phyloP scores from a whole-genome alignment of 2,888 invertebrate species.

The Sinelater perroti region DNA sequence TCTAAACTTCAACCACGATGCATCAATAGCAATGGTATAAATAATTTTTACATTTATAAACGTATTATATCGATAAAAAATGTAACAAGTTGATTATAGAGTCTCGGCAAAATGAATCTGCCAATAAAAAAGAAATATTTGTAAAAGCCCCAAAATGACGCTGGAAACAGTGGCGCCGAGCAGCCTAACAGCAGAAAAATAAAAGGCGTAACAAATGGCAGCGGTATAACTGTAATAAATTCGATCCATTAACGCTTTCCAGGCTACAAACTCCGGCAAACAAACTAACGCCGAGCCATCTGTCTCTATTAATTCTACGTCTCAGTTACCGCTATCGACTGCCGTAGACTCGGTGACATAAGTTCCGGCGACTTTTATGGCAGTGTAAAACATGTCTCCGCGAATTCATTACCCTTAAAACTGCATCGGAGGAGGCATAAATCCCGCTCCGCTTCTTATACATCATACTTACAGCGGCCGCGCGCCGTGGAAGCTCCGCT shows the following conservation, averaged over 20 bases:
- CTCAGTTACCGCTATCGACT: constrained; percentile 48
- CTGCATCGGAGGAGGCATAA: constrained; percentile 33
- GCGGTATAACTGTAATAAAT: constrained; percentile 47
- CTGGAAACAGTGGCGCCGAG: too few relatives aligned
- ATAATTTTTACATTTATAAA: too few relatives aligned
- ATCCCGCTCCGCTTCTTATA: constrained; percentile 27
- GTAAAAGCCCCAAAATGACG: too few relatives aligned
- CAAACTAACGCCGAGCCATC: constrained; percentile 46
- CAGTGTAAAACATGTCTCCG: constrained; percentile 51
- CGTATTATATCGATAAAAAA: too few relatives aligned
- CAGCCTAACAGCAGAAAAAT: constrained; percentile 13
- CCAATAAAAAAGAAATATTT: too few relatives aligned
- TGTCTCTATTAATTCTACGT: constrained; percentile 52
- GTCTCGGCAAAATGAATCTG: too few relatives aligned
- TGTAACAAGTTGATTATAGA: too few relatives aligned
- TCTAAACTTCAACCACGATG: neutral
- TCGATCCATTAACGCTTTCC: constrained; percentile 48
- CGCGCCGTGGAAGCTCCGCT: constrained; percentile 14
- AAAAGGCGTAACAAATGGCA: constrained; percentile 23
- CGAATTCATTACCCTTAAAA: constrained; percentile 50
- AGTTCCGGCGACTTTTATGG: constrained; percentile 49
- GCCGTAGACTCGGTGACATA: constrained; percentile 33
- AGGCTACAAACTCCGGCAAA: constrained; percentile 44
- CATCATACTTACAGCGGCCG: constrained; percentile 27
- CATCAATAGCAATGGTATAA: neutral